phyloP scores from a whole-genome alignment of 2,113 vertebrate species.

The Hirundichthys speculiger region DNA sequence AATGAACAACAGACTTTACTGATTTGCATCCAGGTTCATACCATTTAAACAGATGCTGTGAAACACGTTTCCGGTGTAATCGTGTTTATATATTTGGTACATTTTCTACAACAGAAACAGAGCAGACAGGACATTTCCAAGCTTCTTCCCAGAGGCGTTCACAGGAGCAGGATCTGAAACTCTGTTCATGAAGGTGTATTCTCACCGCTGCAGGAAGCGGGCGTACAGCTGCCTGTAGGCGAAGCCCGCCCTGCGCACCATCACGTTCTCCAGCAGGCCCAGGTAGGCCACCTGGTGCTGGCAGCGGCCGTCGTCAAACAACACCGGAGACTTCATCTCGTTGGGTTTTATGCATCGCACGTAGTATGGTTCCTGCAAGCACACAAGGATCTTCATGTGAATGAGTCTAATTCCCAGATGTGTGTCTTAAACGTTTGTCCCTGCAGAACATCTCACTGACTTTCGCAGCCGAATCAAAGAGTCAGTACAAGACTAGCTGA shows the following conservation, averaged over 20 bases:
- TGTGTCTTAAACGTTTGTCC: too few species aligned
- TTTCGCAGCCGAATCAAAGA: too few species aligned
- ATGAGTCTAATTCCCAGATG: neutral
- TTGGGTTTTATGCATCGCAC: slow-evolving; percentile 95
- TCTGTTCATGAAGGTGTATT: neutral
- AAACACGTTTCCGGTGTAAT: too few species aligned
- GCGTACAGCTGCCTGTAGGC: slow-evolving; percentile 91
- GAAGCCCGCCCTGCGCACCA: slow-evolving; percentile 91
- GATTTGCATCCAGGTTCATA: too few species aligned
- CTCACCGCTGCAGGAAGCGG: slow-evolving; percentile 91
- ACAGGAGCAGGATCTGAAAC: neutral
- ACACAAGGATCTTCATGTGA: neutral
- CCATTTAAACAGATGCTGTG: too few species aligned
- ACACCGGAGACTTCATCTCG: slow-evolving; percentile 83
- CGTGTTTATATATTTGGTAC: too few species aligned
- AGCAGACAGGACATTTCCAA: too few species aligned
- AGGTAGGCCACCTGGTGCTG: slow-evolving; percentile 92
- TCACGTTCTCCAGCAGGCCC: slow-evolving; percentile 93
- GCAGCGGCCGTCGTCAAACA: slow-evolving; percentile 86
- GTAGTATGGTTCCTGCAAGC: slow-evolving; percentile 90
- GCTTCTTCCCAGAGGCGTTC: too few species aligned
- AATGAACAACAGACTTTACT: too few species aligned
- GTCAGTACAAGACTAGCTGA: too few species aligned
- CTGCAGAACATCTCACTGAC: too few species aligned
- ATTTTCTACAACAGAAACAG: too few species aligned